These are phyloP conservation scores for Sinosuthora webbiana DNA, from an alignment of 2,113 vertebrate genomes.

Conservation along the genomic window DNA sequence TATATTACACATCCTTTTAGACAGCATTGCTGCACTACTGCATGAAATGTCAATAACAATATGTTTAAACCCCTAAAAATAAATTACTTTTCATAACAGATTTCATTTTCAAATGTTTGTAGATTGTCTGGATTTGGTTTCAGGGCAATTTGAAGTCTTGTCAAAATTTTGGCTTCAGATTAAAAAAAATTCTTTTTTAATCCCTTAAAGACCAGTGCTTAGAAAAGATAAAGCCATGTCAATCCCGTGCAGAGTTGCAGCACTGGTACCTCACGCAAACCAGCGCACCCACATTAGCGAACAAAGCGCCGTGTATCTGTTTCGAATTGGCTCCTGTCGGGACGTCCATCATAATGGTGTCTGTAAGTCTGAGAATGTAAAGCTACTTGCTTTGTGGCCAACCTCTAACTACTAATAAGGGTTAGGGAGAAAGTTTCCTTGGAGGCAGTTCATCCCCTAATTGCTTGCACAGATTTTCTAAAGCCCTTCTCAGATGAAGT, in stretches of 20 bases:
- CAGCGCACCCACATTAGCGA: background rate
- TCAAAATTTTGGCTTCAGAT: slow-evolving; percentile 39
- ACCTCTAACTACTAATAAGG: slow-evolving; percentile 55
- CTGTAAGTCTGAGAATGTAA: slow-evolving; percentile 63
- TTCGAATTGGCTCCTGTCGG: slow-evolving; percentile 23
- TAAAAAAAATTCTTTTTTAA: background rate
- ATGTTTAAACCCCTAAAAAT: background rate
- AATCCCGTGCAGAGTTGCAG: background rate
- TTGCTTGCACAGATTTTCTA: slow-evolving; percentile 48
- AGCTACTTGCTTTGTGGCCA: slow-evolving; percentile 54
- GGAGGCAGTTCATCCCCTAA: slow-evolving; percentile 31
- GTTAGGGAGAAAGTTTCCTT: slow-evolving; percentile 55
- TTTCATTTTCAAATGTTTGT: background rate
- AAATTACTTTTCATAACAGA: background rate
- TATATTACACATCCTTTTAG: background rate
- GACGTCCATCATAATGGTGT: slow-evolving; percentile 40
- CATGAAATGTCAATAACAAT: background rate
- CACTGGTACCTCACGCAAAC: background rate
- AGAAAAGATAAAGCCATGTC: slow-evolving; percentile 8
- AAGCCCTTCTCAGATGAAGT: background rate
- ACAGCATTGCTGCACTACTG: background rate
- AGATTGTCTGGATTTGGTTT: slow-evolving; percentile 13
- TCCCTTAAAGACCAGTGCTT: background rate
- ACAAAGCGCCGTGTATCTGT: background rate
- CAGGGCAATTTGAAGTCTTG: background rate